These are phyloP conservation scores for Otus sunia DNA, from an alignment of 2,113 vertebrate genomes.

Conservation along the genomic window DNA sequence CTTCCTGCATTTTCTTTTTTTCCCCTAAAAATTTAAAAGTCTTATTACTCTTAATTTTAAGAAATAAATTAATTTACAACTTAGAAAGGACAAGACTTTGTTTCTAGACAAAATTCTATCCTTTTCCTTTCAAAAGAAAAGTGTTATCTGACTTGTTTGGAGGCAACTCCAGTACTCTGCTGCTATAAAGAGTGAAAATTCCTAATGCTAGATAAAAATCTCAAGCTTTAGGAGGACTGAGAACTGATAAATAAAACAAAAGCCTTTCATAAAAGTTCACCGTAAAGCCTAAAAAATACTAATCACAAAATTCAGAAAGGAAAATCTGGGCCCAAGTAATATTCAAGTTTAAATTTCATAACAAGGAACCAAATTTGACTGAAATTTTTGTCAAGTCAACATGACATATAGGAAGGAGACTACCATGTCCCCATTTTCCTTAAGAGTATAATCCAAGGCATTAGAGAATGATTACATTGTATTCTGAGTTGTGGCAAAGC, in stretches of 20 bases:
- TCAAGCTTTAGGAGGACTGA: background rate
- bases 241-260: background rate
- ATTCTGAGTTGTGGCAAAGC: background rate
- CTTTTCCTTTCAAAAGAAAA: background rate
- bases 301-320: background rate
- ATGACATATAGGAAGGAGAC: background rate
- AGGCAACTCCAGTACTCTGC: background rate
- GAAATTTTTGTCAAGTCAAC: background rate
- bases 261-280: background rate
- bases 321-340: background rate
- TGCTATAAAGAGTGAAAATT: background rate
- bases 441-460: background rate
- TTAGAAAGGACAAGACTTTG: background rate
- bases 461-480: background rate
- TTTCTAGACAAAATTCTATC: background rate
- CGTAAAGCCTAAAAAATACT: background rate
- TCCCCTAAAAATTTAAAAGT: background rate
- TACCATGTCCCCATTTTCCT: background rate
- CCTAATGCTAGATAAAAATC: background rate
- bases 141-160: background rate
- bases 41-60: background rate
- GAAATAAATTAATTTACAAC: background rate
- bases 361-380: background rate
- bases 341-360: background rate
- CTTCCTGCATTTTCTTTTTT: background rate